Evolutionary conservation across 2,113 vertebrate genomes (phyloP), one percentile per base, ranked within the genome.

Genomic region (Mastomys natalensis): DNA sequence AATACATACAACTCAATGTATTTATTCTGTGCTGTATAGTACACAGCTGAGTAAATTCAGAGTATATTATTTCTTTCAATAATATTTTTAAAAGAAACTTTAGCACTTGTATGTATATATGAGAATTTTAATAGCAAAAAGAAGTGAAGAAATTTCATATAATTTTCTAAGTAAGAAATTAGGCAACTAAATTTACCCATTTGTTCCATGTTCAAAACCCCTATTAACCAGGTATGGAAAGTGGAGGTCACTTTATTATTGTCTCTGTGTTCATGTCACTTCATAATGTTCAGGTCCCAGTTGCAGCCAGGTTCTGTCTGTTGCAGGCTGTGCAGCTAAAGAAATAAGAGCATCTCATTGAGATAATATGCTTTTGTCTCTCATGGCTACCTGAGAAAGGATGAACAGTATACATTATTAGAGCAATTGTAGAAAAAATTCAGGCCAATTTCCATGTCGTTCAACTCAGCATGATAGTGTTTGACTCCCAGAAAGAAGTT

Each of bases 361-460:
- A 96, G 92, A 91, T 94, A 74, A 94, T 87, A 78, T 85, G 43
- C 15, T 48, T 85, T 90, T 88, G 51, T 96, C 96, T 94, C 72
- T 87, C 92, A 77, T 95, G 64, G 34, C 48, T 70, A 95, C 51
- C 89, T 77, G 90, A 73, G 85, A 48, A 66, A 45, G 31, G 73
- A 96, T 81, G 96, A 96, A 62, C 53, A 88, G 84, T 66, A 87
- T 0, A 0, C 94, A 87, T 95, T 93, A 92, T 97, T 96, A 94
- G 68, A 97, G 40, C 5, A 90, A 68, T 70, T 62, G 55, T 58
- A 80, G 80, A 0, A 64, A 97, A 96, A 94, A 76, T 89, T 96
- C 85, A 96, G 94, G 78, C 70, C 43, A 93, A 95, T 95, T 94
- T 96, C 43, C 84, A 97, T 97, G 94, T 48, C 85, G n/a, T 95